A percentile compares a stretch with the other conserved stretches of the same genome.
Conservation (phyloP, 2,113 vertebrate genomes). For the Eulemur macaco region DNA sequence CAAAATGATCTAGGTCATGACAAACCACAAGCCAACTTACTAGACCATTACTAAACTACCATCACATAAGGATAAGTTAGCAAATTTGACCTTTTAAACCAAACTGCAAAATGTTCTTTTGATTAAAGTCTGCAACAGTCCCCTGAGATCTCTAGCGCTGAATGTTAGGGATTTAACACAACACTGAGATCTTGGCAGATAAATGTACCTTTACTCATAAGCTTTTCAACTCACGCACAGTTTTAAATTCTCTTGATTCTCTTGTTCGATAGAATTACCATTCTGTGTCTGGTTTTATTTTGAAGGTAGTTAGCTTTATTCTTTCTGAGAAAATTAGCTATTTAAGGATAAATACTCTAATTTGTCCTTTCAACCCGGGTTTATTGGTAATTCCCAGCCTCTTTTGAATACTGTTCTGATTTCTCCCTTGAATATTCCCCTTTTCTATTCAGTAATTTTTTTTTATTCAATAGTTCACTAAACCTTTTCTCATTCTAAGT, state of each 20-base stretch:
- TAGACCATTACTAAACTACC: constrained; percentile 75
- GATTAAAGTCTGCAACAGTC: constrained; percentile 72
- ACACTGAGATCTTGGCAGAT: constrained; percentile 73
- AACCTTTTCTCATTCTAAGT: neutral
- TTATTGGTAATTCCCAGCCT: constrained; percentile 47
- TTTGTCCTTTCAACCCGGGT: constrained; percentile 35
- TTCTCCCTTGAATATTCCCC: neutral
- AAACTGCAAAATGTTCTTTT: constrained; percentile 77
- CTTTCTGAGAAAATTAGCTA: constrained; percentile 65
- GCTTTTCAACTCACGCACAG: constrained; percentile 63
- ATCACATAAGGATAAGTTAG: constrained; percentile 69
- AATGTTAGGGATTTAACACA: constrained; percentile 75
- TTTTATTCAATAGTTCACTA: neutral
- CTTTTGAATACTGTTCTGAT: constrained; percentile 46
- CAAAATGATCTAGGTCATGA: constrained; percentile 69
- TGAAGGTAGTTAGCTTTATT: constrained; percentile 60
- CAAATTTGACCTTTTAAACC: constrained; percentile 77
- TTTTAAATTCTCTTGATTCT: constrained; percentile 65
- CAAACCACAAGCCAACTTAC: constrained; percentile 68
- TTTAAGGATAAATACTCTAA: constrained; percentile 69
- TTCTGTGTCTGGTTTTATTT: constrained; percentile 62
- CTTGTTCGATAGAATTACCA: constrained; percentile 62
- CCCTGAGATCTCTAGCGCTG: constrained; percentile 56
- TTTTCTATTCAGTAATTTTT: neutral
- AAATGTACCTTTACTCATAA: constrained; percentile 68